Conservation (phyloP, 2,113 vertebrate genomes). For the Tichodroma muraria region DNA sequence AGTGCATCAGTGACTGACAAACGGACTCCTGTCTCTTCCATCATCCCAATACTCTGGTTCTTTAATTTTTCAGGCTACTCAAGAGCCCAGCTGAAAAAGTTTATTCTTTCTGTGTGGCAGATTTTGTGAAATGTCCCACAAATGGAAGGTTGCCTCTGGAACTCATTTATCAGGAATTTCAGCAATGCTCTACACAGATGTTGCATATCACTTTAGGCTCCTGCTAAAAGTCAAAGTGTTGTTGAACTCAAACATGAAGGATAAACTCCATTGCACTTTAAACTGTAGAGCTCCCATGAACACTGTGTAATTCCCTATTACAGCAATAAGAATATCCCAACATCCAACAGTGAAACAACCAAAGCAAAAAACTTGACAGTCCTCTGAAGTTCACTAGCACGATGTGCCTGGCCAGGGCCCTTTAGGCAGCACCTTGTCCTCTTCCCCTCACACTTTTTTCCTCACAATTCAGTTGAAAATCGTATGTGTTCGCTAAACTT, state of each 20-base stretch:
- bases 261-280: background rate
- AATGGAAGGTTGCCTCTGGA: constrained; percentile 15
- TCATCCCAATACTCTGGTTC: background rate
- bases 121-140: background rate
- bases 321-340: background rate
- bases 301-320: background rate
- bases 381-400: background rate
- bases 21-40: background rate
- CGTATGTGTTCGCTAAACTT: background rate
- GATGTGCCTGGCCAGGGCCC: rapidly evolving
- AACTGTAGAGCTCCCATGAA: background rate
- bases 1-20: background rate
- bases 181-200: constrained; percentile 48
- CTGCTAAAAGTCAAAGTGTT: background rate
- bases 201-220: background rate
- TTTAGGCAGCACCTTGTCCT: background rate
- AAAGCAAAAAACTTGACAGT: background rate
- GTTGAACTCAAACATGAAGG: background rate
- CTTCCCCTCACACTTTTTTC: background rate
- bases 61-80: background rate
- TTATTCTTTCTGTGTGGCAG: background rate
- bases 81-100: background rate
- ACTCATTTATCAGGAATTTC: constrained; percentile 56
- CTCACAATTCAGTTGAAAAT: background rate
- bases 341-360: rapidly evolving